These are phyloP conservation scores for Xestia xanthographa DNA, from an alignment of 2,888 invertebrate genomes.

Conservation along the genomic window DNA sequence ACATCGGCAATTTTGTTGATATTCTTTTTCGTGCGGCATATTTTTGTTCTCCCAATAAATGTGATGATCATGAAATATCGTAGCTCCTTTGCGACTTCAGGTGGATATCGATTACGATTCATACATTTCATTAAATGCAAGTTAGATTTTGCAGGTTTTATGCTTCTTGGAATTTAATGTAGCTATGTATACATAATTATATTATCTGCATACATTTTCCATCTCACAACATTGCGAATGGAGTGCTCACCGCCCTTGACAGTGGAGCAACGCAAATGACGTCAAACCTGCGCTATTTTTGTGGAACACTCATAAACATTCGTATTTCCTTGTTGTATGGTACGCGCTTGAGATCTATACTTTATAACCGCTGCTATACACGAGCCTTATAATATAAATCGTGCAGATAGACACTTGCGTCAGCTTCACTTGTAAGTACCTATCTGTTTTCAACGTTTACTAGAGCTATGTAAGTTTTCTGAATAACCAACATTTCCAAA, in stretches of 20 bases:
- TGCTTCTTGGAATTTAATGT: neutral
- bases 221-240: slow-evolving; percentile 34
- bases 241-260: slow-evolving; percentile 65
- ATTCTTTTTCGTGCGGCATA: slow-evolving; percentile 4
- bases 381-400: slow-evolving; percentile 36
- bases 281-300: slow-evolving; percentile 66
- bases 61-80: neutral
- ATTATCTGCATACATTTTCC: slow-evolving; percentile 44
- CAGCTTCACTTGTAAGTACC: slow-evolving; percentile 21
- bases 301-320: slow-evolving; percentile 69
- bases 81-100: neutral
- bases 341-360: slow-evolving; percentile 44
- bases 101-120: neutral
- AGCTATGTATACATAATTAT: neutral
- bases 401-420: slow-evolving; percentile 40
- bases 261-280: slow-evolving; percentile 66
- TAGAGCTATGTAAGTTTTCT: slow-evolving; percentile 25
- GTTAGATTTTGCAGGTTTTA: neutral
- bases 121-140: neutral
- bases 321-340: slow-evolving; percentile 67
- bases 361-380: slow-evolving; percentile 36
- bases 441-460: slow-evolving; percentile 27
- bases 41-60: slow-evolving; percentile 28
- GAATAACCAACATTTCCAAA: slow-evolving; percentile 23
- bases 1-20: slow-evolving; percentile 11